Conservation (phyloP, 2,113 vertebrate genomes). For the Setophaga coronata region DNA sequence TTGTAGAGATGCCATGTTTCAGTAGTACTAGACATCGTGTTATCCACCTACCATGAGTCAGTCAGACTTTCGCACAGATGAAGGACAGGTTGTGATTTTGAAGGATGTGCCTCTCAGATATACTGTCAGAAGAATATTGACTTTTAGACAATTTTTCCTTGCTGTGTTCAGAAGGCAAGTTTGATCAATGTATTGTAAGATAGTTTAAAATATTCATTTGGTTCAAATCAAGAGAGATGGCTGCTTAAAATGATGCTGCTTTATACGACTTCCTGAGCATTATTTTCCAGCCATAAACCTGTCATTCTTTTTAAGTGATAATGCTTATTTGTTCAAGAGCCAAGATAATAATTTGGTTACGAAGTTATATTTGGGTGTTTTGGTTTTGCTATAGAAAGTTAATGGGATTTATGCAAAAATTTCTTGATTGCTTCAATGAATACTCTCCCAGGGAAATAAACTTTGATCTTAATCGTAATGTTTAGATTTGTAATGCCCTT, state of each 20-base stretch:
- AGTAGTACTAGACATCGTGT: neutral
- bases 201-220: slow-evolving; percentile 35
- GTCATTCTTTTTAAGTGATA: slow-evolving; percentile 13
- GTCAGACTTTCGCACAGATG: neutral
- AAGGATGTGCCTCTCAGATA: neutral
- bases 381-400: slow-evolving; percentile 22
- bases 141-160: neutral
- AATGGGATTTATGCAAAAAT: slow-evolving; percentile 44
- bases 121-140: neutral
- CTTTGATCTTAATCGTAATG: slow-evolving; percentile 19
- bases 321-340: slow-evolving; percentile 1
- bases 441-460: slow-evolving; percentile 8
- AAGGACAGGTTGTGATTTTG: neutral
- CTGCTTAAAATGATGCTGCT: neutral
- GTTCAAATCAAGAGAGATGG: neutral
- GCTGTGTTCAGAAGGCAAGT: neutral
- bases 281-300: neutral
- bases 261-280: neutral
- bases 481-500: slow-evolving; percentile 4
- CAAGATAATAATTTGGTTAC: slow-evolving; percentile 27
- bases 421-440: slow-evolving; percentile 34
- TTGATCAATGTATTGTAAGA: neutral
- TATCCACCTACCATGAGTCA: neutral
- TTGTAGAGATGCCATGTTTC: neutral
- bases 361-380: slow-evolving; percentile 27